Evolutionary conservation across 1,140 invertebrate species (phyloP).

Genomic region (Euura lappo): DNA sequence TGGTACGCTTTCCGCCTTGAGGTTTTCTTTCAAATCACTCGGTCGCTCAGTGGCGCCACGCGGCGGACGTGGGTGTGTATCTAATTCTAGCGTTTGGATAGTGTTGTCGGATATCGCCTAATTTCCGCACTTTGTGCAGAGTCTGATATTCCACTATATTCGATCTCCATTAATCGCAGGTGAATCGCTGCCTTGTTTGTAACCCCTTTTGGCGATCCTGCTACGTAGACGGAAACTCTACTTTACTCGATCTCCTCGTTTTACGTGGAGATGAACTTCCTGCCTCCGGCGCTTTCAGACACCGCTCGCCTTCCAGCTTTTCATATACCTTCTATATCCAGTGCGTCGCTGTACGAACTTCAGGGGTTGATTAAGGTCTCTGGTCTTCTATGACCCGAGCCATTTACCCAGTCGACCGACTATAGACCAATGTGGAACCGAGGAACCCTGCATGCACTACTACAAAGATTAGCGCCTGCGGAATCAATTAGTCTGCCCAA

Average conservation of each 20-base stretch:
- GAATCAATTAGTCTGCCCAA: constrained; percentile 53
- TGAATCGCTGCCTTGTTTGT: too few species aligned
- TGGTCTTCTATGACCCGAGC: background rate
- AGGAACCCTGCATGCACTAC: background rate
- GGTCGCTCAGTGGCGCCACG: too few species aligned
- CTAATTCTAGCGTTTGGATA: too few species aligned
- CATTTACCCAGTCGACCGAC: constrained; percentile 1
- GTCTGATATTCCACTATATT: too few species aligned
- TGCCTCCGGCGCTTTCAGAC: background rate
- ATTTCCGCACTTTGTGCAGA: too few species aligned
- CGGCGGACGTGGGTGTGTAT: too few species aligned
- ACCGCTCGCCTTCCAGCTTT: background rate
- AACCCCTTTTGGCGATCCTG: too few species aligned
- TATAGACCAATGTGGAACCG: background rate
- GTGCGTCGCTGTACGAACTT: background rate
- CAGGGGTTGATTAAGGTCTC: background rate
- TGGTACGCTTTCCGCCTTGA: too few species aligned
- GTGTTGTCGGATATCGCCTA: too few species aligned
- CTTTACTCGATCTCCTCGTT: background rate
- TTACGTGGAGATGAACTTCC: background rate
- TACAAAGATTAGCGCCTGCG: constrained; percentile 48
- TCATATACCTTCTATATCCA: too few species aligned
- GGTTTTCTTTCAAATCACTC: too few species aligned
- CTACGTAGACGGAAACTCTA: background rate
- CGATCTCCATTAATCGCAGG: background rate